Conservation (phyloP, 2,113 vertebrate species). For the Urocynchramus pylzowi region DNA sequence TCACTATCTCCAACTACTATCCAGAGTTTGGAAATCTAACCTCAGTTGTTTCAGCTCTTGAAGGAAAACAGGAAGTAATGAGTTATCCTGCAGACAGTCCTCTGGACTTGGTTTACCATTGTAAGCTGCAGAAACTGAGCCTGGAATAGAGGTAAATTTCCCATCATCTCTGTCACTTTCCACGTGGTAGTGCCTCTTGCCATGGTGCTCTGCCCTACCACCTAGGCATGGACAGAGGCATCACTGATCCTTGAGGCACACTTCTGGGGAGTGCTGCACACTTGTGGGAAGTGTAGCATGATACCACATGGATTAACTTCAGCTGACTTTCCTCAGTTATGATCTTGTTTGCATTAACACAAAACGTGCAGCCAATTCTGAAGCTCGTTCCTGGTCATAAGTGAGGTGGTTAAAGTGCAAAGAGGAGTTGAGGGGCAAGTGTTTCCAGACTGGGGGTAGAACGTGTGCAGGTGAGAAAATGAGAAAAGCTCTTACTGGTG, state of each 20-base stretch:
- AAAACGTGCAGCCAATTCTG: neutral
- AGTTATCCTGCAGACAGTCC: neutral
- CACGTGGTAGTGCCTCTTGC: neutral
- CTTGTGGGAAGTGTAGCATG: fast-evolving
- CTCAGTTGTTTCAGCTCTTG: neutral
- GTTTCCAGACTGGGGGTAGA: neutral
- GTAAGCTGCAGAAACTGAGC: neutral
- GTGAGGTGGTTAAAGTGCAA: neutral
- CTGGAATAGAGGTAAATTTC: neutral
- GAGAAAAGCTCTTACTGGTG: fast-evolving
- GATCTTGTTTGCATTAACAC: no score
- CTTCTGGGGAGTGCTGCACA: neutral
- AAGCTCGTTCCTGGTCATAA: neutral
- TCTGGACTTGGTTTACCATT: neutral
- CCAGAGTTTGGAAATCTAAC: neutral
- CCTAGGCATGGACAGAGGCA: fast-evolving
- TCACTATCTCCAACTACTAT: neutral
- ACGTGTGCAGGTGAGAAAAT: neutral
- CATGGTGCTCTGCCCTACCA: neutral
- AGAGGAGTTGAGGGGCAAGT: neutral
- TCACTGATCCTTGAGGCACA: neutral
- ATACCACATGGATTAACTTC: fast-evolving
- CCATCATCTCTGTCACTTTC: fast-evolving
- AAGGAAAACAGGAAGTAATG: neutral
- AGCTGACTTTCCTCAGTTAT: neutral